Evolutionary conservation across 2,888 invertebrate genomes (phyloP), one percentile per base, ranked within the genome.

Genomic region (Rhamphomyia laevipes): DNA sequence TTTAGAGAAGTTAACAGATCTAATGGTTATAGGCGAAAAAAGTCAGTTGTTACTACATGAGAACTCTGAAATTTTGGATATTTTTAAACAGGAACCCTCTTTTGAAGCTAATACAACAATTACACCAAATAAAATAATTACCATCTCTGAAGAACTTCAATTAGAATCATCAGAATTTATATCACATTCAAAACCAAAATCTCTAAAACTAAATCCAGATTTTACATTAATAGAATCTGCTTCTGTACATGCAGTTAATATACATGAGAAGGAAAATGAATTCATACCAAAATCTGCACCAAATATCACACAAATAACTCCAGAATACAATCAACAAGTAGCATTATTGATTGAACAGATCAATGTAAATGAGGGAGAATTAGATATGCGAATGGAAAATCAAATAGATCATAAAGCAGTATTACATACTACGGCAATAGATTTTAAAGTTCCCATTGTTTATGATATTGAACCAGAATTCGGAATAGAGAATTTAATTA

Each of bases 331-430:
- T 11, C 54, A 81, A 2, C 77, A 81, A 57, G 73, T 77, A 56
- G 73, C 84, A 48, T 55, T 86, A 46, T 73, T 77, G 53, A 64
- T 86, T 5, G 75, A 71, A 46, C 77, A 84, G 66, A 78, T 77
- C 0, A 77, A 81, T 59, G 65, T 72, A 1, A 73, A 77, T 33
- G 86, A 88, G 67, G 77, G 74, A 54, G 87, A 86, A 70, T 74
- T 73, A 23, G 65, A 72, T 30, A 67, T 86, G 16, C 38, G 63
- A 21, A 53, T 71, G 15, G 59, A 62, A 43, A 64, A 62, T 57
- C 61, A 60, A 12, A 64, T 71, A 13, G 47, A 54, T 10, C 62
- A 65, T 43, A 42, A 21, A 3, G 65, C 65, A 2, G 47, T 43
- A 4, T 46, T 56, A 44, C 47, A 55, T 12, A 50, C 64, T 58